Evolutionary conservation across 1,140 invertebrate species (phyloP), one percentile per base, ranked within the genome.

Genomic region (Nasonia longicornis): DNA sequence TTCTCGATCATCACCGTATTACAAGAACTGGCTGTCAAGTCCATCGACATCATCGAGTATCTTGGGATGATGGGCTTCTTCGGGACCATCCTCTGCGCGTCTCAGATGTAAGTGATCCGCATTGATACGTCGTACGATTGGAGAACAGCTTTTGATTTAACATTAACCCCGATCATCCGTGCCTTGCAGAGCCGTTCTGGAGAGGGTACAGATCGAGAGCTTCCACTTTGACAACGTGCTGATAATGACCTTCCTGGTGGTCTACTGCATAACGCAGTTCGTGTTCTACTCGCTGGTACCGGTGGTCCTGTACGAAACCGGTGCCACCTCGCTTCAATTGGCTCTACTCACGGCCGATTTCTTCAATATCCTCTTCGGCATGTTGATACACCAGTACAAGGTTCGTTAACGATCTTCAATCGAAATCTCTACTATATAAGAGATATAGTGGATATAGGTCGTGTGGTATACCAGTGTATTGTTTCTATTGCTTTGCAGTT

Each of bases 51-150:
- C 77, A 92, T 95, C 58, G 96, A 97, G 88, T 97, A 96, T 88
- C 91, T 98, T n/a, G 96, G 95, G 26, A 93, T 97, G 91, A 92
- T 97, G 71, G 96, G 96, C 45, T 92, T 97, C 45, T 96, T 97
- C 86, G 96, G 96, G 11, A 95, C 94, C 69, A 90, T 97, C 82
- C 90, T 97, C 22, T 94, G 95, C 85, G 95, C 94, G 52, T 90
- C 95, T 52, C 96, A 97, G 91, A 93, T 96, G 94, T 95, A 93
- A 92, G 94, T 93, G 2, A 35, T 35, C 76, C 20, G 16, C 42
- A 2, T 3, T 26, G 22, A 26, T 14, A 48, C 10, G 2, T n/a
- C 35, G 11, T 38, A 2, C 1, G 14, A 20, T 70, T 22, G 8
- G 10, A 70, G 16, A 26, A 35, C 71, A 64, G 29, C 66, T 10